Evolutionary conservation across 2,888 invertebrate genomes (phyloP), one percentile per base, ranked within the genome.

Genomic region (Xylota segnis): DNA sequence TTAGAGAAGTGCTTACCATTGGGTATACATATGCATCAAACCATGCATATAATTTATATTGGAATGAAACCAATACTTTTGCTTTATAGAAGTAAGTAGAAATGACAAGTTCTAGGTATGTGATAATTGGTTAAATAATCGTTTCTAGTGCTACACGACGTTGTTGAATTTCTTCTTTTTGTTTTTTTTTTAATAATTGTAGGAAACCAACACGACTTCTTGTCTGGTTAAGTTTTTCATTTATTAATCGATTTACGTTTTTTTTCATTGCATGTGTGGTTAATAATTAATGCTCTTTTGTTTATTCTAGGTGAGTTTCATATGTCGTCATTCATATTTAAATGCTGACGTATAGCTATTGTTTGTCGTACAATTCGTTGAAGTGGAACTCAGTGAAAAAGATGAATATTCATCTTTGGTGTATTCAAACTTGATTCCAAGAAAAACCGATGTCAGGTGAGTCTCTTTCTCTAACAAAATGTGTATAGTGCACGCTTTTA

Each of bases 101-200:
- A 54, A 45, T 58, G 14, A 40, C n/a, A 56, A 43, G 29, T 29
- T 52, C 2, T 23, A 23, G 2, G 32, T 59, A 27, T 59, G 50
- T 9, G 47, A 37, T 50, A 27, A 40, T 56, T 70, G 27, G 23
- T n/a, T 65, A 34, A 75, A 40, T 56, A 65, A 45, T 65, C 32
- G 45, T n/a, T 54, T 47, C 16, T 29, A 45, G 45, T 47, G 18
- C 29, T 63, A 32, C 45, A 45, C 56, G 37, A 5, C 5, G 23
- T 7, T 37, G 58, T 58, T 58, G 58, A 58, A 12, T 14, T 58
- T 34, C 34, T 58, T 34, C 10, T n/a, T n/a, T n/a, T 34, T 16
- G 7, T 16, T 0, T 56, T 14, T 32, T 32, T 7, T 29, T 29
- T 29, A 29, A 4, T 52, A 6, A 16, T 52, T 52, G 12, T 27